Evolutionary conservation across 1,140 invertebrate species (phyloP).

Genomic region (Amyelois transitella): DNA sequence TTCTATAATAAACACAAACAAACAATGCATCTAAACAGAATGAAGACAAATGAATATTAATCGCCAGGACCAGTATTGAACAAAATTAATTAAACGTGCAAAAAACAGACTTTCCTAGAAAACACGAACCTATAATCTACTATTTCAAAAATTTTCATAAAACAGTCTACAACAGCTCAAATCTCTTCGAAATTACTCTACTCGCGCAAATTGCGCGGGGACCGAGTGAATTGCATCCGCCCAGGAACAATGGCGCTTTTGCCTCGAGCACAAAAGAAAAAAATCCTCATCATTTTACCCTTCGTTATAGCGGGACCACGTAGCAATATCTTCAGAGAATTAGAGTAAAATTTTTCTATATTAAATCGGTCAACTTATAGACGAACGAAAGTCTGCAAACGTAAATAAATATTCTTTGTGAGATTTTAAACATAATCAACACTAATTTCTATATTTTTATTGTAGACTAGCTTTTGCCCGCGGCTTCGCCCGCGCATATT

Average conservation of each 20-base stretch:
- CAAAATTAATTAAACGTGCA: no score
- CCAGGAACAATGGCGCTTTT: conserved; percentile 65
- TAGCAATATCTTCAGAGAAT: conserved; percentile 15
- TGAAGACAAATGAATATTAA: no score
- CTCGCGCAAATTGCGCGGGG: conserved; percentile 64
- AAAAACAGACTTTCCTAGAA: no score
- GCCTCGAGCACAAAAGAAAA: conserved; percentile 51
- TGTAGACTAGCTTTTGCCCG: no score
- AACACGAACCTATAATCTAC: not conserved
- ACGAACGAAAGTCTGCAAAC: no score
- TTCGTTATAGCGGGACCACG: conserved; percentile 31
- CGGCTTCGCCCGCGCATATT: no score
- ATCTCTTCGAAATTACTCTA: conserved; percentile 61
- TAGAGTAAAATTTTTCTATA: not conserved
- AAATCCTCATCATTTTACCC: conserved; percentile 52
- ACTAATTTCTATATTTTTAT: no score
- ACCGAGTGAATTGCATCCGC: conserved; percentile 69
- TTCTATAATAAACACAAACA: no score
- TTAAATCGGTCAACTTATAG: not conserved
- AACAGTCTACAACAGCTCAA: conserved; percentile 25
- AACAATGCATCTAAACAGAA: no score
- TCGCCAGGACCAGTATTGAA: no score
- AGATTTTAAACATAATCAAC: no score
- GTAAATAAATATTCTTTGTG: no score
- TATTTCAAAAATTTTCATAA: not conserved